These are phyloP conservation scores for Brachyrhaphis roseni DNA, from an alignment of 2,797 vertebrate species.

Conservation along the genomic window DNA sequence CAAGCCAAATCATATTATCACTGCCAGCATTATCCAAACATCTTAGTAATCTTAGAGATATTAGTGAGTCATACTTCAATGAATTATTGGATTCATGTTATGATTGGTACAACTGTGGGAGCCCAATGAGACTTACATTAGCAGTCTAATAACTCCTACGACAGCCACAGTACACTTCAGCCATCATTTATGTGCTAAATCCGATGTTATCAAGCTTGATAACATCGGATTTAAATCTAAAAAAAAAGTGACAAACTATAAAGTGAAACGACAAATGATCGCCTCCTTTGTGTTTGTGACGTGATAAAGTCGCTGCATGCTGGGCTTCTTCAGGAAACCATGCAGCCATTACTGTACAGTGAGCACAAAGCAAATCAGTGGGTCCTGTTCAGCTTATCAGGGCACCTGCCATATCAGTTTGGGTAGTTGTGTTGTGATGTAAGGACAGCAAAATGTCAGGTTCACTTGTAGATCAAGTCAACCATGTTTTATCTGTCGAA, in stretches of 20 bases:
- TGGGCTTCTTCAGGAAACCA: constrained; percentile 62
- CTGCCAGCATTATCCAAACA: background rate
- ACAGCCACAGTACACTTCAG: background rate
- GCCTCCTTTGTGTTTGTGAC: constrained; percentile 39
- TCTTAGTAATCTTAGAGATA: background rate
- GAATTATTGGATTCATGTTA: background rate
- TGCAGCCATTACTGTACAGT: constrained; percentile 66
- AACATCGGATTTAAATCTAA: constrained; percentile 6
- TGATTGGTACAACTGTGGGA: background rate
- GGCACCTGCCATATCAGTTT: constrained; percentile 77
- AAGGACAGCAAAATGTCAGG: constrained; percentile 82
- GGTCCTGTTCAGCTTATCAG: constrained; percentile 78
- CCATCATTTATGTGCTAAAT: background rate
- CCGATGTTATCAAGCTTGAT: background rate
- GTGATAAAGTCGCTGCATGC: constrained; percentile 42
- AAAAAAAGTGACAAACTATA: background rate
- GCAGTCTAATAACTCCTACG: background rate
- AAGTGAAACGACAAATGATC: background rate
- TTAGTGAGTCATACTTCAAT: background rate
- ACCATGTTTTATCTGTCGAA: constrained; percentile 83
- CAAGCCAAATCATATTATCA: background rate
- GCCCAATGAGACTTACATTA: background rate
- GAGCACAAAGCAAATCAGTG: constrained; percentile 76
- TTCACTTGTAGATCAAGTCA: constrained; percentile 86
- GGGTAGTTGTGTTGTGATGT: constrained; percentile 79